These are phyloP conservation scores for Acrobasis repandana DNA, from an alignment of 2,888 invertebrate genomes.

Conservation along the genomic window DNA sequence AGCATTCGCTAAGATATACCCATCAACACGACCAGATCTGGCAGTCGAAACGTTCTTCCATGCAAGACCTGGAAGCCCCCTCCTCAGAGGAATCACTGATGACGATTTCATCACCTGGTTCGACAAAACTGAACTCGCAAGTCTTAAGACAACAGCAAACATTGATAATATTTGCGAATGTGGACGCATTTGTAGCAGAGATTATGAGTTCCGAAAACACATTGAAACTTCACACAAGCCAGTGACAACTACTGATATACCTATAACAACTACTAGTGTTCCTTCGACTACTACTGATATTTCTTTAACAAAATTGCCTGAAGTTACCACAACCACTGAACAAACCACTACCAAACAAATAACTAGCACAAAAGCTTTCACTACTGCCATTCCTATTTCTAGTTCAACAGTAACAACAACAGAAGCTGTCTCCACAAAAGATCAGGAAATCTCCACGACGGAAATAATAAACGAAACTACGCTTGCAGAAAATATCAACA, in stretches of 20 bases:
- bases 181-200: slow-evolving; percentile 74
- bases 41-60: slow-evolving; percentile 86
- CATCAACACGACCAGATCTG: slow-evolving; percentile 83
- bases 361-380: neutral
- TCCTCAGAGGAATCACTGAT: slow-evolving; percentile 84
- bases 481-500: slow-evolving; percentile 25
- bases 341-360: slow-evolving; percentile 16
- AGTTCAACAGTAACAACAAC: slow-evolving; percentile 29
- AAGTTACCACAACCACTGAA: slow-evolving; percentile 28
- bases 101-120: slow-evolving; percentile 87
- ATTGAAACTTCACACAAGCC: slow-evolving; percentile 39
- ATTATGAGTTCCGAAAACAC: slow-evolving; percentile 65
- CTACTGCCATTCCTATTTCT: slow-evolving; percentile 2
- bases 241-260: slow-evolving; percentile 30
- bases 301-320: slow-evolving; percentile 23
- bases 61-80: slow-evolving; percentile 81
- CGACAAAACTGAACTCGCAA: slow-evolving; percentile 80
- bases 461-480: slow-evolving; percentile 15
- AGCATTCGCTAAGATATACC: slow-evolving; percentile 85
- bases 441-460: slow-evolving; percentile 20
- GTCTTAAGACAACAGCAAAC: slow-evolving; percentile 67
- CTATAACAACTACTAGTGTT: slow-evolving; percentile 26
- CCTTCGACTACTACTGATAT: slow-evolving; percentile 25
- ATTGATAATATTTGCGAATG: slow-evolving; percentile 82
- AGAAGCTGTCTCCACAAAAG: slow-evolving; percentile 18